Conservation (phyloP, 2,888 invertebrate genomes). For the Scrobipalpa costella region DNA sequence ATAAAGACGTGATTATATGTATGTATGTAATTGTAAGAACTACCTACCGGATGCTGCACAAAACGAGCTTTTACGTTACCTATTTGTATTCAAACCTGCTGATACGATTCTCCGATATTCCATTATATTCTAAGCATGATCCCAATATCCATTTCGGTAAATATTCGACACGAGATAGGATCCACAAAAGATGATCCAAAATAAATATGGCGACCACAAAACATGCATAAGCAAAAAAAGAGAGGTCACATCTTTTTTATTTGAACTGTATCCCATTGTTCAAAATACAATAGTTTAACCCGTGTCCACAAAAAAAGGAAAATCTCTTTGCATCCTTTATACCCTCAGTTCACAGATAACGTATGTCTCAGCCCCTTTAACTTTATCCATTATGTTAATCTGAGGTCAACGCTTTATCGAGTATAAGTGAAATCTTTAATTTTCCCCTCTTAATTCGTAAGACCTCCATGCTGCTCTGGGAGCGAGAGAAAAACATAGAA, state of each 20-base stretch:
- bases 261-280: conserved; percentile 56
- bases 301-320: conserved; percentile 56
- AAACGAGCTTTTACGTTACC: no score
- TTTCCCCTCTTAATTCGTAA: conserved; percentile 43
- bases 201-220: conserved; percentile 28
- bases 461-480: no score
- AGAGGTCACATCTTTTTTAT: conserved; percentile 43
- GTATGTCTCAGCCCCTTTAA: conserved; percentile 64
- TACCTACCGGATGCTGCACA: no score
- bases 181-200: conserved; percentile 27
- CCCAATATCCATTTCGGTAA: conserved; percentile 9
- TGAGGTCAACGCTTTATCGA: conserved; percentile 64
- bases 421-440: conserved; percentile 57
- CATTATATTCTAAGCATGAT: not conserved
- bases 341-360: conserved; percentile 56
- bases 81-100: conserved; percentile 7
- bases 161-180: not conserved
- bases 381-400: conserved; percentile 71
- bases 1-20: no score
- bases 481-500: no score
- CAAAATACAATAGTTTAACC: conserved; percentile 64
- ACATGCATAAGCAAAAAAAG: conserved; percentile 29
- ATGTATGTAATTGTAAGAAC: no score
- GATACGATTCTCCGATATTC: not conserved
- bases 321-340: conserved; percentile 63